Base-by-base conservation (phyloP, 2,888 invertebrate species). In the Andrena camellia region DNA sequence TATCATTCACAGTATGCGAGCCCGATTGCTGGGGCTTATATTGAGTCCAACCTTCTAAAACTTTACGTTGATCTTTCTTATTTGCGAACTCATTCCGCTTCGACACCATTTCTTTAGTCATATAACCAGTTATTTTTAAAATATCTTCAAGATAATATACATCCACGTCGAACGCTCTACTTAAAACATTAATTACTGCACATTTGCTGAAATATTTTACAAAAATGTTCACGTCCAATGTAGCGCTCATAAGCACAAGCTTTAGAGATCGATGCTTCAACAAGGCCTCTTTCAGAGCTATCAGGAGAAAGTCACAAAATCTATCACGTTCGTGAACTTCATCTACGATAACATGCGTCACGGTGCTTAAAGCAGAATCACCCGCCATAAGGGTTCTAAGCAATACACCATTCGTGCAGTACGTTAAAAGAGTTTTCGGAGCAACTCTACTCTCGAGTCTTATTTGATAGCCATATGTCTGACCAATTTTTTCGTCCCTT, bases 291-390 rank as follows among this genome's bases (percentile, higher is more conserved):
- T 97, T 96, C 70, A 99, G 94, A 4, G 97, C 97, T 78, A 98
- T 97, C 80, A 99, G 94, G 60, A 99, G 95, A 94, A 99, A 99
- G 94, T 99, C 99, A 68, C 98, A 97, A 93, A 98, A 97, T 91
- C 97, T 96, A 94, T 99, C 99, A 0, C 99, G 96, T 93, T 99
- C 99, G 94, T 99, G 99, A 35, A 99, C 97, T 94, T 99, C 99
- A 94, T 99, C 99, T 90, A 99, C 96, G 70, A 98, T 96, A 60
- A 98, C 95, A 93, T 99, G 99, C 0, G 98, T 98, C 66, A 98
- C 96, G 20, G 96, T 95, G 6, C 95, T 95, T 17, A 98, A 94
- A 2, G 96, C 95, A 7, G 95, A 94, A 85, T 97, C 97, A 2
- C 97, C 97, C 2, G 96, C 96, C 97, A 99, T 98, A 76, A 99